Conservation (phyloP, 2,888 invertebrate species). For the Drosophila paranaensis region DNA sequence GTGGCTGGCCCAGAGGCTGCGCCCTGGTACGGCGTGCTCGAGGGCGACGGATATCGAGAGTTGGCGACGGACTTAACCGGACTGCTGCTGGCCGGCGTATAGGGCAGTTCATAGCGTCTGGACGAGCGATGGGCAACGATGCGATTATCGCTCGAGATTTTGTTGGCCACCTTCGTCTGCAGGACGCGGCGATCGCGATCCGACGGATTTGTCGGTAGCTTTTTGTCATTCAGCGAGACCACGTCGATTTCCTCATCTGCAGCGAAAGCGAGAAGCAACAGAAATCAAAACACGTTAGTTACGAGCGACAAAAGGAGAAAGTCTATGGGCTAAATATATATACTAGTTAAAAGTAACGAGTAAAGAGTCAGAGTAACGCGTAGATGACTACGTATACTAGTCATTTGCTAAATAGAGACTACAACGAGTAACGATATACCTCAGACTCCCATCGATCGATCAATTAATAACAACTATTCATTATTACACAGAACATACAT, state of each 20-base stretch:
- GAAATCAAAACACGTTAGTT: not conserved
- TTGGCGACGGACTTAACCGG: slow-evolving; percentile 81
- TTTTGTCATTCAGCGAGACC: slow-evolving; percentile 88
- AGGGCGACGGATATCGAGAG: slow-evolving; percentile 82
- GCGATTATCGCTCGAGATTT: slow-evolving; percentile 83
- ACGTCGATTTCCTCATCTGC: slow-evolving; percentile 92
- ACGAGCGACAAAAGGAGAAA: no score
- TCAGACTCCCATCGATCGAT: not conserved
- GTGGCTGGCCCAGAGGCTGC: slow-evolving; percentile 18
- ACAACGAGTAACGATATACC: not conserved
- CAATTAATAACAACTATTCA: not conserved
- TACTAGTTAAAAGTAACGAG: not conserved
- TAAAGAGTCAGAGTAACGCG: not conserved
- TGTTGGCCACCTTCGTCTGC: slow-evolving; percentile 87
- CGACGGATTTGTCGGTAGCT: slow-evolving; percentile 89
- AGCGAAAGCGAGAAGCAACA: slow-evolving; percentile 29
- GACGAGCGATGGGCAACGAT: slow-evolving; percentile 67
- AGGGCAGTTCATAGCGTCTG: slow-evolving; percentile 73
- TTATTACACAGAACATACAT: not conserved
- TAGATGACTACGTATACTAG: not conserved
- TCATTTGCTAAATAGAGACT: no score
- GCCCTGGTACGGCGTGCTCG: slow-evolving; percentile 77
- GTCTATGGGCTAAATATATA: no score
- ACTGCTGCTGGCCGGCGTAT: slow-evolving; percentile 82
- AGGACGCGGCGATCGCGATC: slow-evolving; percentile 88